Percentiles rank a stretch among this genome's conserved stretches.
phyloP scores from a whole-genome alignment of 2,888 invertebrate genomes.

The Epinotia bilunana region DNA sequence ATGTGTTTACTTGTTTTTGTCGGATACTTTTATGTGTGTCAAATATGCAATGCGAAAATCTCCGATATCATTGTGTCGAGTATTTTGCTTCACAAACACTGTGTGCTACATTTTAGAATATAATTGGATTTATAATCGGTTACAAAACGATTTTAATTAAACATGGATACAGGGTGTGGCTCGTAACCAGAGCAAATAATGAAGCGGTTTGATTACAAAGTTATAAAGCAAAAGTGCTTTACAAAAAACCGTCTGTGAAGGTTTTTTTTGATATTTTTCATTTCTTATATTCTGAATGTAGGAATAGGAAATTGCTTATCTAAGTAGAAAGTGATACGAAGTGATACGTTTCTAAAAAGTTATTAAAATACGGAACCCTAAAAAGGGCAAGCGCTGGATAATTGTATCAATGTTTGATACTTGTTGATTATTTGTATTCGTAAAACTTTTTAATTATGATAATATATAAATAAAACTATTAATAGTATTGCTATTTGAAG shows the following conservation, averaged over 20 bases:
- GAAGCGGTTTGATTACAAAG: neutral
- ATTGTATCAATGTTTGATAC: no score
- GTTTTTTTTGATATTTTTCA: no score
- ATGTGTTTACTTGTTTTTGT: neutral
- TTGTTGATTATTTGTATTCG: no score
- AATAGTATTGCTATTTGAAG: no score
- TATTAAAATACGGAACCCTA: no score
- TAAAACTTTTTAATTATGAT: no score
- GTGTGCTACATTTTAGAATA: neutral
- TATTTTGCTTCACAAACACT: neutral
- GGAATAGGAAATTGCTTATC: no score
- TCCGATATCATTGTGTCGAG: neutral
- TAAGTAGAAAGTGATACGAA: no score
- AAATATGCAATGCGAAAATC: constrained; percentile 11
- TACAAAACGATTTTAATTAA: neutral
- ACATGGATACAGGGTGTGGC: neutral
- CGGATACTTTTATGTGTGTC: neutral
- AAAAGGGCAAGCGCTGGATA: no score
- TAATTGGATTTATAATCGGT: neutral
- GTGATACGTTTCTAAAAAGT: no score
- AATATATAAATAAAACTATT: no score
- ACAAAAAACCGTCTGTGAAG: neutral
- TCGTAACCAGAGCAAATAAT: neutral
- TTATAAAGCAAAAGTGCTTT: neutral
- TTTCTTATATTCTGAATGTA: no score